Base-by-base conservation (phyloP, 92 coral and sea anemone genomes). In the Epizoanthus rinbou region DNA sequence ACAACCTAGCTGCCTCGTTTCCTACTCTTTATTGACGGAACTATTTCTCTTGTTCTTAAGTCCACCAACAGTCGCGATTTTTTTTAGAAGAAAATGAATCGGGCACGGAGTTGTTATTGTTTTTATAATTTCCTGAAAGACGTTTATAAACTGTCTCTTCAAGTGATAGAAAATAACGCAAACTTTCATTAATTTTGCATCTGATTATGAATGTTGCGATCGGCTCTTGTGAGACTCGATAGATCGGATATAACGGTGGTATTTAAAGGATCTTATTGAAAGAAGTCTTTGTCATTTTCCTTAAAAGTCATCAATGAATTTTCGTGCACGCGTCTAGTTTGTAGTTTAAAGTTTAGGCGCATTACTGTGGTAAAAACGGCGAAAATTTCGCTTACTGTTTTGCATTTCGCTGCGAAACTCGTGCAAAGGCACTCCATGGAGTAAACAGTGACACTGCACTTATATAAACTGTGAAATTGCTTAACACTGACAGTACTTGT, bases 101-200 rank as follows among this genome's bases (percentile, higher is more conserved):
- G 64, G 71, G 43, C 28, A 16, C 24, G 43, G 22, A 41, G 16
- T 41, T 78, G 71, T 60, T 60, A 78, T 78, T 78, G 72, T 57
- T 23, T 62, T 50, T 9, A 10, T 50, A 10, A 50, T 50, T 50
- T 59, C 47, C 53, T 43, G 60, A 78, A 78, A 59, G 71, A 21
- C 6, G 82, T 78, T 78, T 78, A 62, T 60, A 78, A 78, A 78
- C 75, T 83, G 52, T 84, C 54, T 84, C 56, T 64, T 68, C 56
- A 83, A 84, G 80, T 83, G 39, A 15, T 54, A 37, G 25, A 66
- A 80, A 88, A 80, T 66, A 69, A 57, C 43, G 50, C 19, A 59
- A 19, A 67, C 62, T 86, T 69, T 72, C 72, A 88, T 88, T 58
- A 88, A 85, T 69, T 31, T 85, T 88, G 80, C 67, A 88, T 50